These are phyloP conservation scores for Trissoscelio sp. DNA, from an alignment of 2,888 invertebrate genomes.

Conservation along the genomic window DNA sequence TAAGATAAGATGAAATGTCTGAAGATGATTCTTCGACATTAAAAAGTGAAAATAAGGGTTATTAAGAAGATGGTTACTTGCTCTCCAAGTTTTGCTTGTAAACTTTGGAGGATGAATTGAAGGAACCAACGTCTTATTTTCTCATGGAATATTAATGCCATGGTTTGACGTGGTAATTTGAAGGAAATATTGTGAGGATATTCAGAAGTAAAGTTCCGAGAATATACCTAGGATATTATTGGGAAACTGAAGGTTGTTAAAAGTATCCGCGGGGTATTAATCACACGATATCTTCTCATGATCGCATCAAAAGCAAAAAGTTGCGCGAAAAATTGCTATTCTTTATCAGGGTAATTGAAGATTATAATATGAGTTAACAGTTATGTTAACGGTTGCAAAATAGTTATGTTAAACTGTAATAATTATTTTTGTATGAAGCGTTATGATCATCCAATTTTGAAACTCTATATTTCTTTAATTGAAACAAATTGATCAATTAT, in stretches of 20 bases:
- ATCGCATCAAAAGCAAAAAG: constrained; percentile 5
- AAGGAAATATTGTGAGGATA: constrained; percentile 15
- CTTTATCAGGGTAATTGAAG: not conserved
- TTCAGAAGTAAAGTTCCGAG: constrained; percentile 21
- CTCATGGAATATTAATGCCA: not conserved
- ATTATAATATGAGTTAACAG: not conserved
- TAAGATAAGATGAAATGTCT: no score
- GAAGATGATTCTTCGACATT: no score
- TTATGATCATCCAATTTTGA: no score
- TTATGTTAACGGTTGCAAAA: no score
- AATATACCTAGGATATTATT: constrained; percentile 38
- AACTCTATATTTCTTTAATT: no score
- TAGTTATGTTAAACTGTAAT: no score
- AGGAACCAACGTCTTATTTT: not conserved
- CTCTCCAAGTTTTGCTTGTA: no score
- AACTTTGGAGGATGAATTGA: no score
- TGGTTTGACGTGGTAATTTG: not conserved
- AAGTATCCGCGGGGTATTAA: constrained; percentile 24
- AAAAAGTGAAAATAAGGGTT: no score
- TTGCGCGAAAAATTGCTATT: constrained; percentile 4
- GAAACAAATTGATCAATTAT: no score
- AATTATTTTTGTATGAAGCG: no score
- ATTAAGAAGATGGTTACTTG: no score
- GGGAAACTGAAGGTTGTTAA: constrained; percentile 24
- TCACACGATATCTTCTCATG: constrained; percentile 20